Percentiles rank a stretch among this genome's conserved stretches.
Evolutionary conservation across 2,888 invertebrate species (phyloP).

Genomic region (Oscheius onirici): DNA sequence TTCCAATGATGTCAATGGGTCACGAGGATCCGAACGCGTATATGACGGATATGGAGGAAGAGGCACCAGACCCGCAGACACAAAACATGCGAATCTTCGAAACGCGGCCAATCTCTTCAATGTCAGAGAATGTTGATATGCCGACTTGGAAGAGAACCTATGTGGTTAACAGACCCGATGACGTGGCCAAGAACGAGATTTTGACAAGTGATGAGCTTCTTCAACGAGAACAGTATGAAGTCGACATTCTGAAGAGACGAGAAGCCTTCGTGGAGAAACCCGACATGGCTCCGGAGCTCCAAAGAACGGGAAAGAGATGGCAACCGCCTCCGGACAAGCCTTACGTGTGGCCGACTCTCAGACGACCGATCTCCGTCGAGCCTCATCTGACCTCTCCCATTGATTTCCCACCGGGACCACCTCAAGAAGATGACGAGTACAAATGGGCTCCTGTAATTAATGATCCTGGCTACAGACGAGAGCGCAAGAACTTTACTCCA

Average conservation of each 20-base stretch:
- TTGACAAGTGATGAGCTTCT: conserved; percentile 68
- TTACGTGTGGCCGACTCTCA: conserved; percentile 59
- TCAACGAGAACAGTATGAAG: conserved; percentile 66
- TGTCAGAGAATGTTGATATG: conserved; percentile 45
- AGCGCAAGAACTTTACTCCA: conserved; percentile 71
- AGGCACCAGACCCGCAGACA: neutral
- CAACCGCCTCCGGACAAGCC: conserved; percentile 71
- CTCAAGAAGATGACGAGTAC: conserved; percentile 60
- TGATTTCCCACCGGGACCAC: conserved; percentile 51
- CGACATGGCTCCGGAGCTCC: conserved; percentile 57
- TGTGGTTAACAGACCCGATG: conserved; percentile 52
- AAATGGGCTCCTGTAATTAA: conserved; percentile 67
- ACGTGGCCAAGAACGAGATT: conserved; percentile 68
- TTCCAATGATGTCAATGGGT: conserved; percentile 47
- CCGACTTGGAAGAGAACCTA: conserved; percentile 65
- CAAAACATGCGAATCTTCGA: conserved; percentile 65
- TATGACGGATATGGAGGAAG: conserved; percentile 20
- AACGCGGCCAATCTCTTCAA: conserved; percentile 65
- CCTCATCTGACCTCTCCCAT: conserved; percentile 42
- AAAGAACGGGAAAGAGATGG: conserved; percentile 67
- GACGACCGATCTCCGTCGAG: conserved; percentile 55
- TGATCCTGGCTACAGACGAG: conserved; percentile 67
- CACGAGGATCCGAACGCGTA: conserved; percentile 8
- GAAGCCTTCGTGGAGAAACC: conserved; percentile 69
- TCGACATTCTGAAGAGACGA: conserved; percentile 67